Evolutionary conservation across 1,140 invertebrate genomes (phyloP).

Genomic region (Cyrtorhinus lividipennis): DNA sequence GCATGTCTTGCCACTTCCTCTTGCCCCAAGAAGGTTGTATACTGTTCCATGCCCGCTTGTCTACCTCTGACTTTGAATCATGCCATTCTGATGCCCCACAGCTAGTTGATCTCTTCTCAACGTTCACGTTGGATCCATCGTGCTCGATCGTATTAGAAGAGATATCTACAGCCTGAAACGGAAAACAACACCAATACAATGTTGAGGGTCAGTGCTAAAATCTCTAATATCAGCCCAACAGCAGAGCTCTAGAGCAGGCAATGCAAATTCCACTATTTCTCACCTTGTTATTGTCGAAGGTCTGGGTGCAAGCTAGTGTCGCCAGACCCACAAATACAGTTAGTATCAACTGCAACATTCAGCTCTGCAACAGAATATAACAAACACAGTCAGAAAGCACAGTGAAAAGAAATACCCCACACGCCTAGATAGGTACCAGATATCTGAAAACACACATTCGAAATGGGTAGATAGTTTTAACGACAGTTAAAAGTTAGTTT

Average conservation of each 20-base stretch:
- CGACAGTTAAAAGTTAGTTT: too few relatives aligned
- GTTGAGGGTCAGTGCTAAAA: neutral
- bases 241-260: neutral
- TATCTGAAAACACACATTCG: too few relatives aligned
- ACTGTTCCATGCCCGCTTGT: neutral
- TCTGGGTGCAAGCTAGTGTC: neutral
- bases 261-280: neutral
- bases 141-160: neutral
- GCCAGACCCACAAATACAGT: neutral
- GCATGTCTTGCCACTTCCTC: slow-evolving; percentile 21
- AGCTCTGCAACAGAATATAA: neutral
- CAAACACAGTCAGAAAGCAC: too few relatives aligned
- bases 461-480: too few relatives aligned
- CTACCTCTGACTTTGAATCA: neutral
- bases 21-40: slow-evolving; percentile 10
- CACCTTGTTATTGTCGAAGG: neutral
- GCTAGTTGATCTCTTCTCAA: neutral
- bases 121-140: neutral
- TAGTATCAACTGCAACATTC: neutral
- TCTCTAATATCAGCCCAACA: neutral
- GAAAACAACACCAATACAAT: neutral
- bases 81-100: neutral
- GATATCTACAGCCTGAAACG: neutral
- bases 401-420: too few relatives aligned
- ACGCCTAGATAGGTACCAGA: too few relatives aligned